Percentiles rank a stretch among this genome's conserved stretches.
These are phyloP conservation scores for Setophaga kirtlandii DNA, from an alignment of 2,113 vertebrate genomes.

Conservation along the genomic window DNA sequence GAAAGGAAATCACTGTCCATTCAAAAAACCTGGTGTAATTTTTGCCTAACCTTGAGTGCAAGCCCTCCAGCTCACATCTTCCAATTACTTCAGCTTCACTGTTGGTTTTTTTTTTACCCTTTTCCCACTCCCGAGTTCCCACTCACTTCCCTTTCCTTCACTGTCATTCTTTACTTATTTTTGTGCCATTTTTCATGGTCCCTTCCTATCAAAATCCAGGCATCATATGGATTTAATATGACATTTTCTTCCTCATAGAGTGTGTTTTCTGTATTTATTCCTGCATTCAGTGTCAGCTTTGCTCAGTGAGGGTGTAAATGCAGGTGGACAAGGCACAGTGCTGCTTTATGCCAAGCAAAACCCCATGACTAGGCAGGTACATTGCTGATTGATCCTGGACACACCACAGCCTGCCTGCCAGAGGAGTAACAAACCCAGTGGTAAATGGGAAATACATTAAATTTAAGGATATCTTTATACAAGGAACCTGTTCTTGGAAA, in stretches of 20 bases:
- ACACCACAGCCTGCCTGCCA: not conserved
- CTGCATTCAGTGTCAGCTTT: not conserved
- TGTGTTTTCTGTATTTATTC: not conserved
- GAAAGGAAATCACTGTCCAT: not conserved
- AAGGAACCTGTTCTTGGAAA: not conserved
- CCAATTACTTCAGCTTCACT: not conserved
- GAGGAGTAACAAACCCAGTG: not conserved
- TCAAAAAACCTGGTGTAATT: not conserved
- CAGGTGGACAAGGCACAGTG: too few species aligned
- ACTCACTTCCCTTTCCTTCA: not conserved
- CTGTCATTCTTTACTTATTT: not conserved
- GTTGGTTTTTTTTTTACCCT: not conserved
- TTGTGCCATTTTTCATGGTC: not conserved
- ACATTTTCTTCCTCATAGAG: not conserved
- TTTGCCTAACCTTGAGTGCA: not conserved
- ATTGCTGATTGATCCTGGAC: rapidly evolving
- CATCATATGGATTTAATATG: not conserved
- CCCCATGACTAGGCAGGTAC: not conserved
- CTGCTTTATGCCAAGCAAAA: not conserved
- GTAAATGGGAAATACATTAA: not conserved
- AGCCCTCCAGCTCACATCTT: not conserved
- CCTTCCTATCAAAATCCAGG: not conserved
- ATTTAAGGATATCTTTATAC: not conserved
- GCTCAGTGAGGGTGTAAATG: not conserved
- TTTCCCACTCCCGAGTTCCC: rapidly evolving